Evolutionary conservation across 1,140 invertebrate genomes (phyloP).

Genomic region (Drosophila dunni): DNA sequence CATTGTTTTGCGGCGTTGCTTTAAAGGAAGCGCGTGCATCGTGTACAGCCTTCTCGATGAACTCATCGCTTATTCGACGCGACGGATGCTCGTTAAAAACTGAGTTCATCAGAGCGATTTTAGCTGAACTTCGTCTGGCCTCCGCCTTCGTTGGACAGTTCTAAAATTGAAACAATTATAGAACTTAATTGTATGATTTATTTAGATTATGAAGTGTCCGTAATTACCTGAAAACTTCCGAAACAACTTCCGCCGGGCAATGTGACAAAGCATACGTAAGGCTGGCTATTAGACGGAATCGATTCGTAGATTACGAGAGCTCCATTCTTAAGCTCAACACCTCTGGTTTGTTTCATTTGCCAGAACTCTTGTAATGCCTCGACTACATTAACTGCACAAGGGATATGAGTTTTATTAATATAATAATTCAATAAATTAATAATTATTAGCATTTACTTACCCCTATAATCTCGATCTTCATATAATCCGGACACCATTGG

Average conservation of each 20-base stretch:
- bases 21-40: constrained; percentile 92
- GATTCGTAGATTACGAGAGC: constrained; percentile 98
- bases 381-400: constrained; percentile 93
- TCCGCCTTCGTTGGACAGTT: constrained; percentile 98
- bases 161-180: constrained; percentile 51
- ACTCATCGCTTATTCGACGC: constrained; percentile 95
- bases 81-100: constrained; percentile 98
- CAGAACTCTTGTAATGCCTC: constrained; percentile 98
- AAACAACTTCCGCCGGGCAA: constrained; percentile 97
- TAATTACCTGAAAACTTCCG: constrained; percentile 94
- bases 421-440: neutral
- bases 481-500: constrained; percentile 79
- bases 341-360: constrained; percentile 96
- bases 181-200: neutral
- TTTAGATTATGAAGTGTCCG: neutral
- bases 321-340: constrained; percentile 94
- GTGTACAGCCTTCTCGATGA: constrained; percentile 96
- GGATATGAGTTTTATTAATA: neutral
- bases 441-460: constrained; percentile 36
- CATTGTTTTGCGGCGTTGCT: constrained; percentile 88
- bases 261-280: constrained; percentile 97
- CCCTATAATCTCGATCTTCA: constrained; percentile 78
- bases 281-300: constrained; percentile 94
- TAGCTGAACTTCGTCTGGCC: constrained; percentile 95
- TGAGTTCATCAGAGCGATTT: constrained; percentile 98